These are phyloP conservation scores for Chrysogorgia sp. DNA, from an alignment of 92 coral and sea anemone species.

Conservation along the genomic window DNA sequence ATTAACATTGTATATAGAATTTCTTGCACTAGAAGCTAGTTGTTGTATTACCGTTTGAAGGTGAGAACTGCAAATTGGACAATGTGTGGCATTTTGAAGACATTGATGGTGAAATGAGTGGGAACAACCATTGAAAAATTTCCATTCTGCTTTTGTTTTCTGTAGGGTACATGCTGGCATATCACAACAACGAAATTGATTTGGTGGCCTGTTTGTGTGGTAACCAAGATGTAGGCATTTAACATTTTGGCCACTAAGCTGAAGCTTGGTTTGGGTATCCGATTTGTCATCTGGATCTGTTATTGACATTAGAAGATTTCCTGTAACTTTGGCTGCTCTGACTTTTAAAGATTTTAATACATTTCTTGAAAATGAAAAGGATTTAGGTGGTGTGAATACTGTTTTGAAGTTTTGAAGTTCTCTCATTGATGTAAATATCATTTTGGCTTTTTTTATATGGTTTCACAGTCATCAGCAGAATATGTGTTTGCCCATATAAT, in stretches of 20 bases:
- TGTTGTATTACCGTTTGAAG: slow-evolving; percentile 1
- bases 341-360: slow-evolving; percentile 48
- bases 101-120: slow-evolving; percentile 5
- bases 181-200: neutral
- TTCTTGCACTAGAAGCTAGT: neutral
- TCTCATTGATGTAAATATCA: slow-evolving; percentile 53
- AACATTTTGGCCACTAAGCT: neutral
- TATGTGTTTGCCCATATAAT: slow-evolving; percentile 38
- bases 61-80: neutral
- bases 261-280: neutral
- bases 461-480: slow-evolving; percentile 44
- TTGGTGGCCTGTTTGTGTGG: slow-evolving; percentile 9
- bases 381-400: slow-evolving; percentile 49
- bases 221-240: slow-evolving; percentile 16
- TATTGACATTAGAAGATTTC: neutral
- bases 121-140: neutral
- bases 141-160: neutral
- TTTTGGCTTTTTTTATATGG: slow-evolving; percentile 48
- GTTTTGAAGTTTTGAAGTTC: slow-evolving; percentile 49
- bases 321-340: slow-evolving; percentile 49
- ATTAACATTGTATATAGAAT: neutral
- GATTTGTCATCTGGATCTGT: neutral
- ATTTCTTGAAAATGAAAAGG: slow-evolving; percentile 51
- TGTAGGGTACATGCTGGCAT: no score
- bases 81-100: neutral